Evolutionary conservation across 2,797 vertebrate species (phyloP).

Genomic region (Paramormyrops hopkinsi): DNA sequence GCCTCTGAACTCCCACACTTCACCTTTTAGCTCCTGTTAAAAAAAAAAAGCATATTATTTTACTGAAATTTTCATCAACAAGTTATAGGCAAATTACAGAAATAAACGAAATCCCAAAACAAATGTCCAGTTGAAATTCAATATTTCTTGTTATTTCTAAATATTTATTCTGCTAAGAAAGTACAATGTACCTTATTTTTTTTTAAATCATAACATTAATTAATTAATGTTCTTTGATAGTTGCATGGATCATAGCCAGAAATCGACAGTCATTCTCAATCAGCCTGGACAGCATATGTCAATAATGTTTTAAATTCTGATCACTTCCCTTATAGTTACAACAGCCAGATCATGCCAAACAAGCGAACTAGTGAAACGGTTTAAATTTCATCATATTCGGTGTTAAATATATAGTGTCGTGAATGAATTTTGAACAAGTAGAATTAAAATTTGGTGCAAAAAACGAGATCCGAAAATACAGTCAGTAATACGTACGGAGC

Average conservation of each 20-base stretch:
- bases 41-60: constrained; percentile 11
- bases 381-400: neutral
- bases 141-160: neutral
- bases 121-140: neutral
- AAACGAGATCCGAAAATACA: neutral
- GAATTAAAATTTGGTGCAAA: neutral
- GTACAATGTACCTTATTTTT: neutral
- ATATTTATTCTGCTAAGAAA: neutral
- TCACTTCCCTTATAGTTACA: neutral
- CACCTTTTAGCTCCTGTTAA: constrained; percentile 69
- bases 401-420: neutral
- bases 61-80: neutral
- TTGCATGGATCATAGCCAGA: neutral
- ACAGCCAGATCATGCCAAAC: neutral
- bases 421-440: neutral
- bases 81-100: neutral
- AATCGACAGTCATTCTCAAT: neutral
- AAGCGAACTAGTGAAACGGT: neutral
- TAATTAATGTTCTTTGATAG: neutral
- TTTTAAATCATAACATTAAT: neutral
- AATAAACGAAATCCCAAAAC: neutral
- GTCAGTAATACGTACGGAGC: neutral
- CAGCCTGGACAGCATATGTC: neutral
- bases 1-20: constrained; percentile 72
- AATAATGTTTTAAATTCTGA: neutral